Evolutionary conservation across 92 coral and sea anemone species (phyloP).

Genomic region (Porites rus): DNA sequence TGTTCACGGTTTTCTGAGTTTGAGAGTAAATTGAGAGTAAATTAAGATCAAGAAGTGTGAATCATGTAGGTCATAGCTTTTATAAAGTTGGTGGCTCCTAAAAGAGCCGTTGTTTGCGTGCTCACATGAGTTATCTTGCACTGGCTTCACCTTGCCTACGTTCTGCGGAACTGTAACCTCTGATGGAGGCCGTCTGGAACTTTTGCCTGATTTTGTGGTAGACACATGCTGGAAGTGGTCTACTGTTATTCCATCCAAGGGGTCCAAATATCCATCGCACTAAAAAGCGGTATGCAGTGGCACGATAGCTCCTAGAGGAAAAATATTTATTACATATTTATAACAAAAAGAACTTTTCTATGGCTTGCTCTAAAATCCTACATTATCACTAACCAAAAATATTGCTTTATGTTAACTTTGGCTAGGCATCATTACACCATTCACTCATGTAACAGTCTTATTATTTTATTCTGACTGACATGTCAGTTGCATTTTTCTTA

Average conservation of each 20-base stretch:
- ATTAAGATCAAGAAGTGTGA: constrained; percentile 6
- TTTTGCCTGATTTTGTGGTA: constrained; percentile 38
- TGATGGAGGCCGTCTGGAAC: constrained; percentile 43
- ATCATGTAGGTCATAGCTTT: not conserved
- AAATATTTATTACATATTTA: constrained; percentile 4
- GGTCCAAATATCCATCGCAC: constrained; percentile 60
- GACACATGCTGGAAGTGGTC: constrained; percentile 61
- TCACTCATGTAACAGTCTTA: not conserved
- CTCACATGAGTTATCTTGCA: not conserved
- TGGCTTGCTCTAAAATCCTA: not conserved
- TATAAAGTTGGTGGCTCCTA: not conserved
- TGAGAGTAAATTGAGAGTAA: not conserved
- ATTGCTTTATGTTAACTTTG: no score
- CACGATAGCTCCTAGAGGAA: constrained; percentile 41
- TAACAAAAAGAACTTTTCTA: not conserved
- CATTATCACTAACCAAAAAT: not conserved
- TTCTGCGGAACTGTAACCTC: constrained; percentile 56
- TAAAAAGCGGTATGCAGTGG: constrained; percentile 56
- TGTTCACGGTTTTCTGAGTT: no score
- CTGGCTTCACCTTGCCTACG: constrained; percentile 25
- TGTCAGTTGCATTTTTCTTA: no score
- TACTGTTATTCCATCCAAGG: constrained; percentile 48
- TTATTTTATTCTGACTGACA: no score
- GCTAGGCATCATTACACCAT: no score
- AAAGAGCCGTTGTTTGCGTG: constrained; percentile 6